These are phyloP conservation scores for Priocnemis perturbator DNA, from an alignment of 2,888 invertebrate species.

Conservation along the genomic window DNA sequence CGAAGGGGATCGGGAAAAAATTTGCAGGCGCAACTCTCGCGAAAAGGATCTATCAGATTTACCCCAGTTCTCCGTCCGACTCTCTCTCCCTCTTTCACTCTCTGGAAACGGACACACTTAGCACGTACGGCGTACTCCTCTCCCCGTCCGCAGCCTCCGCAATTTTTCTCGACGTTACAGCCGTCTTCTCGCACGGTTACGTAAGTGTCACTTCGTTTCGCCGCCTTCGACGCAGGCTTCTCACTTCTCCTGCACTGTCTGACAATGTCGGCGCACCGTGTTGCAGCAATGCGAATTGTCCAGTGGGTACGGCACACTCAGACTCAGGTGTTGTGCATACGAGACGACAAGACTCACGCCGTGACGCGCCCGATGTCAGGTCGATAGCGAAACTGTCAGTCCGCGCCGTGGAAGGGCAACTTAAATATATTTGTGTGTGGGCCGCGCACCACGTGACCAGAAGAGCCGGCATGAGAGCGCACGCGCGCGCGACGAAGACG, in stretches of 20 bases:
- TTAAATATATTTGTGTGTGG: constrained; percentile 58
- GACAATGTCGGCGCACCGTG: not conserved
- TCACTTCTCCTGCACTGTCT: too few relatives aligned
- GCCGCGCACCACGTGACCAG: constrained; percentile 47
- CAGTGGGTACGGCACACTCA: too few relatives aligned
- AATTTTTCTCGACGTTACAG: not conserved
- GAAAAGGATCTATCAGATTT: constrained; percentile 38
- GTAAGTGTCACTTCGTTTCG: constrained; percentile 9
- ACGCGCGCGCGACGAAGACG: constrained; percentile 12
- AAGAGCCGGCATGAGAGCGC: constrained; percentile 12
- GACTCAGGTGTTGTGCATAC: not conserved
- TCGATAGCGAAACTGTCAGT: constrained; percentile 54
- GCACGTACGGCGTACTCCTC: too few relatives aligned
- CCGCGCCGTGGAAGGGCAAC: constrained; percentile 31
- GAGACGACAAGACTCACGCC: not conserved
- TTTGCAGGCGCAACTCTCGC: constrained; percentile 26
- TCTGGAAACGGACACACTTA: constrained; percentile 7
- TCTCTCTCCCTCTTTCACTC: constrained; percentile 16
- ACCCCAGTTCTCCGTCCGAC: constrained; percentile 26
- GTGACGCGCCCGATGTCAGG: constrained; percentile 3
- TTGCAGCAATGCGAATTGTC: too few relatives aligned
- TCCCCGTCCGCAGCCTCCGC: not conserved
- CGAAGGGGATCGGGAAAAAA: constrained; percentile 13
- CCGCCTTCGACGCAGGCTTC: not conserved
- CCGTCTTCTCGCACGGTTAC: constrained; percentile 1